Conservation (phyloP, 2,888 invertebrate genomes). For the Oligia strigilis region DNA sequence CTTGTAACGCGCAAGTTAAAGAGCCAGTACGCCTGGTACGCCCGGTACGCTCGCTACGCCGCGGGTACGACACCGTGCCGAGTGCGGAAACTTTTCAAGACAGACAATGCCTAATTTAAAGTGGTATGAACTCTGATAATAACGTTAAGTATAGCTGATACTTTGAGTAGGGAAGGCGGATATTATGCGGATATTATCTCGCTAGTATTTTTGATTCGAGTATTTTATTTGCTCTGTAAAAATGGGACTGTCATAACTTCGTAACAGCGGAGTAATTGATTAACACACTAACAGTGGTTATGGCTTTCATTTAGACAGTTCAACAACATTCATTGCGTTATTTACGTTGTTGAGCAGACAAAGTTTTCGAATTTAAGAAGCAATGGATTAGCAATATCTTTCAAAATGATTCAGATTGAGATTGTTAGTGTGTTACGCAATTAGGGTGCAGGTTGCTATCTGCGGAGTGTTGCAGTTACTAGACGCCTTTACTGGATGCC, state of each 20-base stretch:
- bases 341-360: no score
- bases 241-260: background rate
- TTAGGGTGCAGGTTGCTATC: background rate
- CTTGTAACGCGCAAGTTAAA: conserved; percentile 57
- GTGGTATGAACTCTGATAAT: conserved; percentile 71
- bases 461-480: background rate
- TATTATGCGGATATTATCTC: conserved; percentile 26
- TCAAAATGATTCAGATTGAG: no score
- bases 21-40: conserved; percentile 37
- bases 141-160: conserved; percentile 69
- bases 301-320: no score
- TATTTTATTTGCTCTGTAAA: background rate
- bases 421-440: no score
- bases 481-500: background rate
- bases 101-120: conserved; percentile 72
- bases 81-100: conserved; percentile 64
- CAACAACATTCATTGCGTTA: no score
- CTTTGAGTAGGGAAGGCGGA: conserved; percentile 45
- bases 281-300: no score
- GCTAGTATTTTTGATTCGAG: background rate
- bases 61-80: conserved; percentile 12
- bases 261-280: no score
- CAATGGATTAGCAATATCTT: no score
- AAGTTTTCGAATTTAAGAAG: no score
- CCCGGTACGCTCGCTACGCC: conserved; percentile 26